These are phyloP conservation scores for Actenoides lindsayi DNA, from an alignment of 2,113 vertebrate species.

Conservation along the genomic window DNA sequence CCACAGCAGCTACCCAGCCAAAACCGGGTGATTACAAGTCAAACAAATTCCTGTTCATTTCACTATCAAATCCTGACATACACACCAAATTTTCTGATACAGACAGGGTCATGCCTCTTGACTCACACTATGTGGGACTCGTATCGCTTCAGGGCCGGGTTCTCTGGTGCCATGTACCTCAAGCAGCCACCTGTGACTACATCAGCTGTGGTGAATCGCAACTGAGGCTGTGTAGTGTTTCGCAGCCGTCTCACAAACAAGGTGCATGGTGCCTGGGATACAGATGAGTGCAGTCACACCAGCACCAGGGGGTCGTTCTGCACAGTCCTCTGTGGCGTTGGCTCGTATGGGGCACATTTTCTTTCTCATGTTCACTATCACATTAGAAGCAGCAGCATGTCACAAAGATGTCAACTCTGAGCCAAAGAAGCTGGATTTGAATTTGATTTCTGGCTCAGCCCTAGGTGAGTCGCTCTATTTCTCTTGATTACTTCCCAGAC, in stretches of 20 bases:
- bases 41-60: conserved; percentile 24
- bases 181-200: not conserved
- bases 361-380: not conserved
- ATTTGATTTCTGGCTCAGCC: not conserved
- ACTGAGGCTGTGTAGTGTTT: not conserved
- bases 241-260: not conserved
- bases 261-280: fast-evolving
- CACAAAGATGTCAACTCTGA: not conserved
- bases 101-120: not conserved
- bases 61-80: not conserved
- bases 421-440: not conserved
- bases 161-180: not conserved
- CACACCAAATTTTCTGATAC: not conserved
- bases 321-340: no score
- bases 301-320: fast-evolving
- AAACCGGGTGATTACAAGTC: not conserved
- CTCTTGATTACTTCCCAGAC: not conserved
- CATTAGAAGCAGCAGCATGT: not conserved
- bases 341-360: fast-evolving
- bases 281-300: not conserved
- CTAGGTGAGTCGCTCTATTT: fast-evolving
- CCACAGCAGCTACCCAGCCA: not conserved
- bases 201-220: fast-evolving
- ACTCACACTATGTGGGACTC: not conserved
- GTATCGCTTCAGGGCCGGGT: not conserved